Evolutionary conservation across 2,888 invertebrate genomes (phyloP), one percentile per base, ranked within the genome.

Genomic region (Terebella lapidaria): DNA sequence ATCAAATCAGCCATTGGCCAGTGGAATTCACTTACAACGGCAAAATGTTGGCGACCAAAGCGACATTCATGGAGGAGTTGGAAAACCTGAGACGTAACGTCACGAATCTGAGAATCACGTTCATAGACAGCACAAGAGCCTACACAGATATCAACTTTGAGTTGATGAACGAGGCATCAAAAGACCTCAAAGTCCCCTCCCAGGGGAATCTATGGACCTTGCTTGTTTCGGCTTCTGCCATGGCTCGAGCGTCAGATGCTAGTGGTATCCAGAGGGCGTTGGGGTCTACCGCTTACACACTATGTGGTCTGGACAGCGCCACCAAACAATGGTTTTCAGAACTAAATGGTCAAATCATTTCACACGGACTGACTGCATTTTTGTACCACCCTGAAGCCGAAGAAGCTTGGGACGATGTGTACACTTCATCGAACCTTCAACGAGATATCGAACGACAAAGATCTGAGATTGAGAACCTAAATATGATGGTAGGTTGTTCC

Each of bases 261-360:
- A 18, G 54, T 2, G 57, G 57, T n/a, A 51, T 57, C 10, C 57
- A 57, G 53, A 22, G 57, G 24, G 57, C 57, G n/a, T 54, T 57
- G 20, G 57, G 57, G 1, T 57, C 57, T 24, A 26, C 54, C 2
- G 54, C 28, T 29, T 57, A 27, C 53, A 10, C n/a, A 35, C 10
- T 35, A n/a, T 35, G 42, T n/a, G 42, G n/a, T 10, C 42, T 35
- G 10, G 42, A n/a, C 10, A 35, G 10, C 42, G 42, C 10, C 42
- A 35, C n/a, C 42, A 15, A 35, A 10, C 10, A 35, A n/a, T 35
- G 42, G 42, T 35, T 35, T n/a, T 15, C n/a, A n/a, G 10, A 35
- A n/a, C 42, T 35, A 10, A n/a, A 35, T n/a, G 42, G 42, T n/a
- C 10, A 35, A n/a, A 35, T 35, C 42, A 10, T 10, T 10, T 35